These are phyloP conservation scores for Synanthedon formicaeformis DNA, from an alignment of 2,888 invertebrate species.

Conservation along the genomic window DNA sequence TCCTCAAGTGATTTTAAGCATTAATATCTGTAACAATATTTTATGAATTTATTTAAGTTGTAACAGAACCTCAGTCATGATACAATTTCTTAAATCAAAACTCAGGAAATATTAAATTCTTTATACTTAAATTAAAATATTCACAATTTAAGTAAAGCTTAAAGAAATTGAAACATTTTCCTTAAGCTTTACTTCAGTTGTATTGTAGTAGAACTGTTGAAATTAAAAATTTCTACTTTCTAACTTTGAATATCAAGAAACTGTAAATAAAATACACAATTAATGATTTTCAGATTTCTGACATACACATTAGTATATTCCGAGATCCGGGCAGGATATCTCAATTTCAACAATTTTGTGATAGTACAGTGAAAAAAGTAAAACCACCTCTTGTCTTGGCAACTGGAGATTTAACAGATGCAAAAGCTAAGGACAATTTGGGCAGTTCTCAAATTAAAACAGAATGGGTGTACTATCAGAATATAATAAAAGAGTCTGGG, in stretches of 20 bases:
- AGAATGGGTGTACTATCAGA: conserved; percentile 86
- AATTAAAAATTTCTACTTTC: neutral
- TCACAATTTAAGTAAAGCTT: too few species aligned
- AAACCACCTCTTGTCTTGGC: conserved; percentile 84
- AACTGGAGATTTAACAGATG: conserved; percentile 91
- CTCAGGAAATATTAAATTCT: too few species aligned
- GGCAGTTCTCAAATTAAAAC: conserved; percentile 84
- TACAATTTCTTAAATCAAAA: too few species aligned
- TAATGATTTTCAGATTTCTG: conserved; percentile 77
- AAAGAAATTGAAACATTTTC: too few species aligned
- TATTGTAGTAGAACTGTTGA: too few species aligned
- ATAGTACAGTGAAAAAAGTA: conserved; percentile 77
- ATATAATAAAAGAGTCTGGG: conserved; percentile 75
- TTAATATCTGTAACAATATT: too few species aligned
- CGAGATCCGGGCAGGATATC: conserved; percentile 79
- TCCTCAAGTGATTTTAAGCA: too few species aligned
- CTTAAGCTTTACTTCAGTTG: too few species aligned
- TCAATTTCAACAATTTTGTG: conserved; percentile 85
- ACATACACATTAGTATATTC: conserved; percentile 90
- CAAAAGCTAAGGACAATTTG: conserved; percentile 80
- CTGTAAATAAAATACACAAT: neutral
- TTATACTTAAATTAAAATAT: too few species aligned
- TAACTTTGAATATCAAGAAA: too few species aligned
- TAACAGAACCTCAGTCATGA: too few species aligned
- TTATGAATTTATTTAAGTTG: too few species aligned